phyloP scores from a whole-genome alignment of 2,888 invertebrate genomes.

The Subacronicta megacephala region DNA sequence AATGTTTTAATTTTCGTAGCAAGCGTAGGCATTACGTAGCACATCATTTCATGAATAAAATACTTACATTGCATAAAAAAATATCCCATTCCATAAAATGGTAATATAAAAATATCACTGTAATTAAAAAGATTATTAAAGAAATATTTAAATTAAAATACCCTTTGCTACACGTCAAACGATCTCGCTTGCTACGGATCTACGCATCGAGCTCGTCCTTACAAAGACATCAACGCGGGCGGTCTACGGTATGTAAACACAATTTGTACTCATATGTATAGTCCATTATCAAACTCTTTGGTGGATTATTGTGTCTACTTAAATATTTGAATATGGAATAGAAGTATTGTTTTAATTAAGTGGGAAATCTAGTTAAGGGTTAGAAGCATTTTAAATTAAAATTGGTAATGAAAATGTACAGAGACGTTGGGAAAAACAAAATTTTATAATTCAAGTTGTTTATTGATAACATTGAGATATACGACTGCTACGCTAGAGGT shows the following conservation, averaged over 20 bases:
- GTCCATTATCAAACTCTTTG: slow-evolving; percentile 5
- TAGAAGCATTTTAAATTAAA: too few relatives aligned
- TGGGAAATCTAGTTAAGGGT: neutral
- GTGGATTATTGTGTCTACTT: neutral
- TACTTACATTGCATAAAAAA: neutral
- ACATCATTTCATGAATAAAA: neutral
- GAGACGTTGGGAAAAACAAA: too few relatives aligned
- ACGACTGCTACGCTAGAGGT: too few relatives aligned
- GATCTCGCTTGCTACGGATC: slow-evolving; percentile 38
- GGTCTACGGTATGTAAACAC: slow-evolving; percentile 51
- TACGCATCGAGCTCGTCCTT: slow-evolving; percentile 59
- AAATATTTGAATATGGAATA: neutral
- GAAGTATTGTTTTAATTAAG: neutral
- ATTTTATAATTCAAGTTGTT: too few relatives aligned
- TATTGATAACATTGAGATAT: too few relatives aligned
- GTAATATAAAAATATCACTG: neutral
- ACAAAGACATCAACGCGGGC: slow-evolving; percentile 85
- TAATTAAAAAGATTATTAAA: slow-evolving; percentile 1
- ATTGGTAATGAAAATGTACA: too few relatives aligned
- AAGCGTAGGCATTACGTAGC: neutral
- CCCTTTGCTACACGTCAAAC: slow-evolving; percentile 13
- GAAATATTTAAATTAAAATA: slow-evolving; percentile 11
- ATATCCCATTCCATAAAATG: neutral
- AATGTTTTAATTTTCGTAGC: neutral
- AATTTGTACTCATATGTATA: slow-evolving; percentile 46